Conservation (phyloP, 2,888 invertebrate genomes). For the Ectobius pallidus region DNA sequence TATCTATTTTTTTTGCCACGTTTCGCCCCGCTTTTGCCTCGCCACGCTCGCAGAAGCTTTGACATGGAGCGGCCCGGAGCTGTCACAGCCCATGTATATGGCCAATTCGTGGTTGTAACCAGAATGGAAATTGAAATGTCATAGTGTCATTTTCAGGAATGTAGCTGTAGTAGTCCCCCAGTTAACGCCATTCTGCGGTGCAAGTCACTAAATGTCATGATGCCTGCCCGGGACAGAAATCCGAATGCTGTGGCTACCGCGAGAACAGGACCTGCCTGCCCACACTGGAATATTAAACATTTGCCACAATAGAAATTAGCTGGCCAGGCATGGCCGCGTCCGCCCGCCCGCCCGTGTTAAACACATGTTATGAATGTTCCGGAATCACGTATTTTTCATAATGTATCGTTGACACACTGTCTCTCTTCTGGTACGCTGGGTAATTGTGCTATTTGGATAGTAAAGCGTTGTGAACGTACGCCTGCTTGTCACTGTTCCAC, state of each 20-base stretch:
- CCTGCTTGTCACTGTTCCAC: no score
- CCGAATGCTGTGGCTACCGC: slow-evolving; percentile 32
- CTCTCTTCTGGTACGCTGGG: background rate
- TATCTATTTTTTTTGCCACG: background rate
- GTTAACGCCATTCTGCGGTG: slow-evolving; percentile 40
- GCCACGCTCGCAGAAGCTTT: slow-evolving; percentile 23
- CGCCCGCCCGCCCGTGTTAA: slow-evolving; percentile 6
- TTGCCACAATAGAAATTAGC: slow-evolving; percentile 41
- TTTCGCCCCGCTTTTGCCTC: slow-evolving; percentile 1
- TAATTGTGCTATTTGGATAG: background rate
- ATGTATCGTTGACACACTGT: background rate
- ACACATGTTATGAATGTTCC: slow-evolving; percentile 16
- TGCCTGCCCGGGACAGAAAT: slow-evolving; percentile 34
- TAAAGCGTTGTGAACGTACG: no score
- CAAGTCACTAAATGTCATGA: slow-evolving; percentile 41
- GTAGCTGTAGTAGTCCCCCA: slow-evolving; percentile 25
- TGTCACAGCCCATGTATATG: slow-evolving; percentile 39
- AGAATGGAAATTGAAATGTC: slow-evolving; percentile 45
- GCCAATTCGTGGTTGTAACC: slow-evolving; percentile 37
- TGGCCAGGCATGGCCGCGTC: no score
- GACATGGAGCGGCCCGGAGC: slow-evolving; percentile 26
- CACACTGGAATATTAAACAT: slow-evolving; percentile 41
- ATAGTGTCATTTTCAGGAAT: slow-evolving; percentile 45
- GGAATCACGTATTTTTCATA: background rate
- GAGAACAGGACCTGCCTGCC: slow-evolving; percentile 30